phyloP scores from a whole-genome alignment of 2,113 vertebrate genomes.

The Ptyas mucosa region DNA sequence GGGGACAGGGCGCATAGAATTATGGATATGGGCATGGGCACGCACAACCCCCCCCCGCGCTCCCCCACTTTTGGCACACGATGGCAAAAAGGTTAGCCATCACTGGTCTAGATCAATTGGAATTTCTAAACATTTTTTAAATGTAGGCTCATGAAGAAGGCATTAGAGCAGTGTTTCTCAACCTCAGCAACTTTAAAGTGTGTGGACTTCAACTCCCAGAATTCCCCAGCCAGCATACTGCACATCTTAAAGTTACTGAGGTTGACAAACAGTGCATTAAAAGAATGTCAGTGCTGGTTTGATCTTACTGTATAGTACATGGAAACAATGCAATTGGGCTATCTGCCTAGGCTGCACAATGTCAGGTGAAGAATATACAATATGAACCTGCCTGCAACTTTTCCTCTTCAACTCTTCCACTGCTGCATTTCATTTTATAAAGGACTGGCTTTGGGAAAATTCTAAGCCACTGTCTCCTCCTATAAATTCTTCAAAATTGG shows the following conservation, averaged over 20 bases:
- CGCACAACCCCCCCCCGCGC: too few species aligned
- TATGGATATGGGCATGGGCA: too few species aligned
- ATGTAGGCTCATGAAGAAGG: not conserved
- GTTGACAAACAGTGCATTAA: not conserved
- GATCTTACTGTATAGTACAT: not conserved
- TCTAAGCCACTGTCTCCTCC: not conserved
- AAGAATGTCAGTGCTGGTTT: not conserved
- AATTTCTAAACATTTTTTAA: not conserved
- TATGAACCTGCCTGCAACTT: not conserved
- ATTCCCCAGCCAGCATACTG: not conserved
- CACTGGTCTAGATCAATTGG: not conserved
- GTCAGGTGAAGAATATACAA: not conserved
- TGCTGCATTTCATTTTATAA: not conserved
- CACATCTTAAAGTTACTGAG: not conserved
- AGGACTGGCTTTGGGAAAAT: not conserved
- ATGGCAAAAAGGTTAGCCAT: too few species aligned
- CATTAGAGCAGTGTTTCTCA: not conserved
- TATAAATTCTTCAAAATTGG: not conserved
- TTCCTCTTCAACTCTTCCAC: not conserved
- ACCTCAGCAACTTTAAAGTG: not conserved
- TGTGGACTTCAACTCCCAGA: not conserved
- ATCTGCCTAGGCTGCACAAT: not conserved
- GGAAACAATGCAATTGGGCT: not conserved
- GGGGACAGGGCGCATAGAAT: too few species aligned
- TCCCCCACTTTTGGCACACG: too few species aligned